Evolutionary conservation across 2,113 vertebrate genomes (phyloP).

Genomic region (Thamnaconus septentrionalis): DNA sequence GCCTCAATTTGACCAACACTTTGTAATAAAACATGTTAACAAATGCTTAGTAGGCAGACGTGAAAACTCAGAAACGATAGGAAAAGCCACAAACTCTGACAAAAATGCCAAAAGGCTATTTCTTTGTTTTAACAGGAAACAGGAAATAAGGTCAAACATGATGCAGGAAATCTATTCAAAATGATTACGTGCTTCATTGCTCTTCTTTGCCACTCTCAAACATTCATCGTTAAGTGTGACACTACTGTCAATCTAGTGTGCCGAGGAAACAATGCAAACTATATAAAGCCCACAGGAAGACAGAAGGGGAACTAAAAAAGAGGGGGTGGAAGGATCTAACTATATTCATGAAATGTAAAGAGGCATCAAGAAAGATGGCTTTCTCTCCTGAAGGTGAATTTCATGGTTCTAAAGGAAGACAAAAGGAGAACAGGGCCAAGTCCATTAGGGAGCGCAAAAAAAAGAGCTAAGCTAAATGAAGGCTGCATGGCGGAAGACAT

Average conservation of each 20-base stretch:
- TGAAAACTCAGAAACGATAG: background rate
- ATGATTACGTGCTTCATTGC: slow-evolving; percentile 65
- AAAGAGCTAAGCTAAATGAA: slow-evolving; percentile 71
- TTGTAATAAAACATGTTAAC: background rate
- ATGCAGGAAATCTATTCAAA: slow-evolving; percentile 68
- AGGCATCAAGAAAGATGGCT: slow-evolving; percentile 64
- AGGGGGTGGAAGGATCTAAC: slow-evolving; percentile 67
- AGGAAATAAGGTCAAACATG: slow-evolving; percentile 75
- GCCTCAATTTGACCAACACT: no score
- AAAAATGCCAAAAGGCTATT: slow-evolving; percentile 43
- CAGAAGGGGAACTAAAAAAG: slow-evolving; percentile 58
- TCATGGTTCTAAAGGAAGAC: slow-evolving; percentile 79
- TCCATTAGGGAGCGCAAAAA: slow-evolving; percentile 80
- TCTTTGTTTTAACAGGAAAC: slow-evolving; percentile 70
- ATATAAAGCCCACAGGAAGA: slow-evolving; percentile 73
- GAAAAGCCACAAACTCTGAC: slow-evolving; percentile 25
- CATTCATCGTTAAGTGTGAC: slow-evolving; percentile 65
- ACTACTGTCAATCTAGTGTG: slow-evolving; percentile 61
- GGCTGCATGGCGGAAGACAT: slow-evolving; percentile 55
- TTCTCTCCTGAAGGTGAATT: slow-evolving; percentile 81
- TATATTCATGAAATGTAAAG: slow-evolving; percentile 76
- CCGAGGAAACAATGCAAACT: slow-evolving; percentile 74
- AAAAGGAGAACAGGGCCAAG: slow-evolving; percentile 77
- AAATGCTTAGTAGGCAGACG: background rate
- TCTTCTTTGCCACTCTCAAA: slow-evolving; percentile 51